phyloP scores from a whole-genome alignment of 2,113 vertebrate genomes.

The Vidua macroura region DNA sequence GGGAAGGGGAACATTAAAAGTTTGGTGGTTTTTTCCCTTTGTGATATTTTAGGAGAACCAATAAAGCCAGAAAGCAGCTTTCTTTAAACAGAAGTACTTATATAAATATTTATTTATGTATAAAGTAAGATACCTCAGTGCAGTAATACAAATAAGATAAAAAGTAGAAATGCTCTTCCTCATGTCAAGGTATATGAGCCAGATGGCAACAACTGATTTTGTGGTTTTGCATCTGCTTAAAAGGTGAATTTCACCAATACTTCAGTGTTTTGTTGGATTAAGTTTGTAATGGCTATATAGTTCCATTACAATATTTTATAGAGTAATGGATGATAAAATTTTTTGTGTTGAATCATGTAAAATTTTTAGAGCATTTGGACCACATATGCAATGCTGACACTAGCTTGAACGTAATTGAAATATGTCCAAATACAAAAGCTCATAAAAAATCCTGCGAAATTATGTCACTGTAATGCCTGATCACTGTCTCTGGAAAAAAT shows the following conservation, averaged over 20 bases:
- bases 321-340: not conserved
- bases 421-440: not conserved
- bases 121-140: not conserved
- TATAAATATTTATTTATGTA: not conserved
- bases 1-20: not conserved
- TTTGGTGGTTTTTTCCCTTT: not conserved
- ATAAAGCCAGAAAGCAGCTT: not conserved
- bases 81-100: not conserved
- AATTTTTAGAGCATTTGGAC: not conserved
- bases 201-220: not conserved
- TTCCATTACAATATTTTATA: not conserved
- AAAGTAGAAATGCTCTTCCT: not conserved
- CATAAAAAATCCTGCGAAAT: not conserved
- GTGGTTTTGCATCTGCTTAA: not conserved
- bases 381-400: not conserved
- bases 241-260: not conserved
- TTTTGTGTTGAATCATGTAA: not conserved
- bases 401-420: not conserved
- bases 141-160: not conserved
- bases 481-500: not conserved
- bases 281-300: not conserved
- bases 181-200: not conserved
- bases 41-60: not conserved
- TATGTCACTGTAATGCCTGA: not conserved
- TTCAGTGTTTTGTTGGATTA: not conserved